Evolutionary conservation across 2,797 vertebrate species (phyloP).

Genomic region (Schizothorax lantsangensis): DNA sequence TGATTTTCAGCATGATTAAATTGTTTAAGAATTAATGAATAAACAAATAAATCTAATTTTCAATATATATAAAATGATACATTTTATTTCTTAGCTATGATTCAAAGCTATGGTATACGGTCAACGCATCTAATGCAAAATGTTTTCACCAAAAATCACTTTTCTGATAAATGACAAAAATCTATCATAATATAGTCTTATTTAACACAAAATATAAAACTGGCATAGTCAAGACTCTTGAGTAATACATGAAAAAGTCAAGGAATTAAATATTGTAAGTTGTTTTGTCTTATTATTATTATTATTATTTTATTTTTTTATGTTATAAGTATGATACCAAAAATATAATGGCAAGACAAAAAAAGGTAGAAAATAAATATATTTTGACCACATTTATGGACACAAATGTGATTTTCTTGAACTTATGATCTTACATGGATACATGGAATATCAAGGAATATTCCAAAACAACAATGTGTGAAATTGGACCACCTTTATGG

Average conservation of each 20-base stretch:
- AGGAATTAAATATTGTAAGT: background rate
- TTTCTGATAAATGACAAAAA: background rate
- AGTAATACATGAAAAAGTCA: background rate
- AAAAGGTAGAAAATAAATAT: background rate
- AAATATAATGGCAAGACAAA: background rate
- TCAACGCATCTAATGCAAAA: background rate
- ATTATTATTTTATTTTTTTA: background rate
- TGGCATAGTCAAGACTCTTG: background rate
- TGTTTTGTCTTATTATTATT: background rate
- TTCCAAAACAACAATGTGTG: background rate
- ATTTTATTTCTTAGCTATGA: background rate
- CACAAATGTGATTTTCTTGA: background rate
- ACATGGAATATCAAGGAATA: background rate
- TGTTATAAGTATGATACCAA: background rate
- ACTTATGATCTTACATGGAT: background rate
- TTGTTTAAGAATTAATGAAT: background rate
- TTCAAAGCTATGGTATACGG: background rate
- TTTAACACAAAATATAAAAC: slow-evolving; percentile 4
- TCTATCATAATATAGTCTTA: background rate
- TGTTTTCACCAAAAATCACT: background rate
- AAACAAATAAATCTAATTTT: background rate
- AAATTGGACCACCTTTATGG: background rate
- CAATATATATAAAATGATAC: background rate
- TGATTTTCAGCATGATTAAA: background rate
- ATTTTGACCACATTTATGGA: background rate